A percentile compares a stretch with the other conserved stretches of the same genome.
Conservation (phyloP, 2,113 vertebrate species). For the Holacanthus passer region DNA sequence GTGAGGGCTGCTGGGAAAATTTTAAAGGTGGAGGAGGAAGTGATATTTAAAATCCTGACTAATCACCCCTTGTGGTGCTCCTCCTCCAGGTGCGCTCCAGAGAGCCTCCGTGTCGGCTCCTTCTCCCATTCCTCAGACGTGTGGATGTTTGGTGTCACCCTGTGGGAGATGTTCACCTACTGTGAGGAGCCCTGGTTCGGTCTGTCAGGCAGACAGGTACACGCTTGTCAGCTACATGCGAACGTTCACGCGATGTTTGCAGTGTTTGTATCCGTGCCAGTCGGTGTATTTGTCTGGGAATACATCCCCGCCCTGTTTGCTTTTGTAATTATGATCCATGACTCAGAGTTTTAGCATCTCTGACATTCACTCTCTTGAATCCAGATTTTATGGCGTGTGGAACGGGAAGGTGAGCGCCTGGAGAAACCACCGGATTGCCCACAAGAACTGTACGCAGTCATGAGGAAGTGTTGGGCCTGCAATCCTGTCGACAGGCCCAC, state of each 20-base stretch:
- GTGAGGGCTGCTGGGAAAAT: slow-evolving; percentile 75
- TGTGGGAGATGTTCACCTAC: slow-evolving; percentile 95
- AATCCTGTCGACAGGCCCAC: slow-evolving; percentile 84
- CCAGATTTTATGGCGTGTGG: slow-evolving; percentile 88
- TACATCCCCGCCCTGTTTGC: slow-evolving; percentile 39
- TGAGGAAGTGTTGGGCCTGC: slow-evolving; percentile 88
- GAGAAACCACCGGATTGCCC: slow-evolving; percentile 87
- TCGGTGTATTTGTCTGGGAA: slow-evolving; percentile 35
- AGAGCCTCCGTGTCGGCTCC: slow-evolving; percentile 88
- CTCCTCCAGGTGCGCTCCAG: slow-evolving; percentile 90
- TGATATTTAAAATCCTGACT: background rate
- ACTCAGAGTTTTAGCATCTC: slow-evolving; percentile 21
- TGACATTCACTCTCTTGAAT: slow-evolving; percentile 9
- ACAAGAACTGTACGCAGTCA: slow-evolving; percentile 85
- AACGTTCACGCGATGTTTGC: background rate
- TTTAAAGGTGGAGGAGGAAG: background rate
- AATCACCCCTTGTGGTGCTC: background rate
- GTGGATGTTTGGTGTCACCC: slow-evolving; percentile 92
- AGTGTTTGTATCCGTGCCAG: background rate
- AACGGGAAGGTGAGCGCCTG: slow-evolving; percentile 86
- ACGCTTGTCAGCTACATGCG: background rate
- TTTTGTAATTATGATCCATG: slow-evolving; percentile 1
- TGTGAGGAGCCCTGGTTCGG: slow-evolving; percentile 93
- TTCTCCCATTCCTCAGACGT: slow-evolving; percentile 92
- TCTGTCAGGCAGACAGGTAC: slow-evolving; percentile 86